A percentile compares a stretch with the other conserved stretches of the same genome.
These are phyloP conservation scores for Crepidodera aurea DNA, from an alignment of 2,888 invertebrate genomes.

Conservation along the genomic window DNA sequence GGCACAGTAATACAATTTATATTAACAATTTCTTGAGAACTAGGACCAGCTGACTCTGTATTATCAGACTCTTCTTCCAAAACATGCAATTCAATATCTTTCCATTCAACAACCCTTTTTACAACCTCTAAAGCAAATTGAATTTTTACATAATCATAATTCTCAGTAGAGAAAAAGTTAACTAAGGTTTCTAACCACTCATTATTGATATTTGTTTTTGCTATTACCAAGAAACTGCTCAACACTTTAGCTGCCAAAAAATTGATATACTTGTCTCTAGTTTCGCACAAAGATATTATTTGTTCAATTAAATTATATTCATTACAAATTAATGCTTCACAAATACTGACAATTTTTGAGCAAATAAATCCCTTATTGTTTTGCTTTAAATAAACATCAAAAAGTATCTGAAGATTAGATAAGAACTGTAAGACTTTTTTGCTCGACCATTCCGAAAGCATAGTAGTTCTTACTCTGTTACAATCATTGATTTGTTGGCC, in stretches of 20 bases:
- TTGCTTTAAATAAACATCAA: conserved; percentile 86
- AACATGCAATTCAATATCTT: conserved; percentile 82
- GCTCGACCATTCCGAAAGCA: conserved; percentile 71
- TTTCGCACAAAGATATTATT: conserved; percentile 80
- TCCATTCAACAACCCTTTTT: conserved; percentile 88
- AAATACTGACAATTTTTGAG: conserved; percentile 79
- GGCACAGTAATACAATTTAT: conserved; percentile 67
- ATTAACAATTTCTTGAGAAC: conserved; percentile 44
- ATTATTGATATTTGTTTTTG: conserved; percentile 81
- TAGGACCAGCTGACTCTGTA: conserved; percentile 53
- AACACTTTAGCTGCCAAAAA: conserved; percentile 82
- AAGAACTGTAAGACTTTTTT: conserved; percentile 78
- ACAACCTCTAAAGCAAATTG: conserved; percentile 86
- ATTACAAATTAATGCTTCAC: conserved; percentile 80
- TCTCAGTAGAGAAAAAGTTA: conserved; percentile 74
- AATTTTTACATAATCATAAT: conserved; percentile 75
- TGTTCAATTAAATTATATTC: conserved; percentile 86
- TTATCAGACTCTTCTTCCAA: conserved; percentile 70
- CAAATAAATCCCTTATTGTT: conserved; percentile 84
- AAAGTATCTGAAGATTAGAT: conserved; percentile 83
- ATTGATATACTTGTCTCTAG: conserved; percentile 81
- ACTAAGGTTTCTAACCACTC: conserved; percentile 82
- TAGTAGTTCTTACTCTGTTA: conserved; percentile 64
- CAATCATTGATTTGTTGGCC: conserved; percentile 64
- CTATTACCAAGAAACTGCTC: conserved; percentile 83